phyloP scores from a whole-genome alignment of 2,888 invertebrate species.

The Mayetiola destructor region DNA sequence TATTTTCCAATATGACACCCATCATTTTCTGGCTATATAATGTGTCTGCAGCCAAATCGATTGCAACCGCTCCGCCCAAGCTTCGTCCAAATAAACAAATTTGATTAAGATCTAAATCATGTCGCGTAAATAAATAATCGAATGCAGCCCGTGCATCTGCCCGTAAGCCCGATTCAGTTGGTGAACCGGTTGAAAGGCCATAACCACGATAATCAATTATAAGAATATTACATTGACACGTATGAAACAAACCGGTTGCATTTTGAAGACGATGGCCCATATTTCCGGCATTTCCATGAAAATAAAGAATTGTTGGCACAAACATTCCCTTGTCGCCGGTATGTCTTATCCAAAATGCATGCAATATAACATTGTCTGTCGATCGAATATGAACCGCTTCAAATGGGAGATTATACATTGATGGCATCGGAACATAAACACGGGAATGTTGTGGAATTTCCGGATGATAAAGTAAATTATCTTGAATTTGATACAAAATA shows the following conservation, averaged over 20 bases:
- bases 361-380: conserved; percentile 60
- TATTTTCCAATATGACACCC: conserved; percentile 84
- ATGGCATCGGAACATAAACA: conserved; percentile 74
- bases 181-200: conserved; percentile 77
- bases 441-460: conserved; percentile 79
- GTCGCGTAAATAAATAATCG: conserved; percentile 65
- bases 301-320: conserved; percentile 72
- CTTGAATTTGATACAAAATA: conserved; percentile 73
- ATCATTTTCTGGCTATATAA: conserved; percentile 66
- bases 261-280: conserved; percentile 87
- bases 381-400: conserved; percentile 67
- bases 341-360: conserved; percentile 70
- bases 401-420: conserved; percentile 70
- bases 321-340: conserved; percentile 48
- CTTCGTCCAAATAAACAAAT: conserved; percentile 85
- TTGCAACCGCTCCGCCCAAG: conserved; percentile 82
- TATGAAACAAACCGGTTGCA: conserved; percentile 70
- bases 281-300: conserved; percentile 95
- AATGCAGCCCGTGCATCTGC: conserved; percentile 77
- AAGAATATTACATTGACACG: conserved; percentile 70
- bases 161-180: conserved; percentile 75
- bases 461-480: conserved; percentile 75
- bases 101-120: conserved; percentile 70
- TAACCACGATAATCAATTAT: conserved; percentile 94
- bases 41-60: conserved; percentile 64